phyloP scores from a whole-genome alignment of 2,888 invertebrate species.

The Trilocha varians region DNA sequence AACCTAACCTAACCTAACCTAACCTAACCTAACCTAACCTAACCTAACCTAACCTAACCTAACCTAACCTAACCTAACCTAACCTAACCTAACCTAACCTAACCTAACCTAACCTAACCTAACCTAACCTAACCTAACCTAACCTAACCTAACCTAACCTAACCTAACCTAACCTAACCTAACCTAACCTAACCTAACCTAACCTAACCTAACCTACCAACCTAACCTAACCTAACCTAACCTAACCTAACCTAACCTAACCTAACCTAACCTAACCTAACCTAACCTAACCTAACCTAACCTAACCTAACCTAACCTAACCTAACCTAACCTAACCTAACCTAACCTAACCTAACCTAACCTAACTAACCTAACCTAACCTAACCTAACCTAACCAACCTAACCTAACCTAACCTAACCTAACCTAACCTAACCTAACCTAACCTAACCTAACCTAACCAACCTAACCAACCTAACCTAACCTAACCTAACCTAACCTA shows the following conservation, averaged over 20 bases:
- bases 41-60: conserved; percentile 7
- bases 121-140: conserved; percentile 8
- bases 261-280: conserved; percentile 8
- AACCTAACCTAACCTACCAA: conserved; percentile 9
- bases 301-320: conserved; percentile 10
- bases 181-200: conserved; percentile 10
- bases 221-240: conserved; percentile 7
- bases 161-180: conserved; percentile 9
- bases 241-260: conserved; percentile 9
- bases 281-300: conserved; percentile 10
- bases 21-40: conserved; percentile 9
- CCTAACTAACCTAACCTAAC: too few relatives aligned
- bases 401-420: conserved; percentile 15
- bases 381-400: too few relatives aligned
- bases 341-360: conserved; percentile 14
- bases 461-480: too few relatives aligned
- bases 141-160: conserved; percentile 8
- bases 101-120: conserved; percentile 7
- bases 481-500: too few relatives aligned
- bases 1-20: conserved; percentile 8
- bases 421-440: too few relatives aligned
- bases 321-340: conserved; percentile 13
- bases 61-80: conserved; percentile 8
- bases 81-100: conserved; percentile 10
- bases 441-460: too few relatives aligned